Base-by-base conservation (phyloP, 2,113 vertebrate genomes). In the Apus apus region DNA sequence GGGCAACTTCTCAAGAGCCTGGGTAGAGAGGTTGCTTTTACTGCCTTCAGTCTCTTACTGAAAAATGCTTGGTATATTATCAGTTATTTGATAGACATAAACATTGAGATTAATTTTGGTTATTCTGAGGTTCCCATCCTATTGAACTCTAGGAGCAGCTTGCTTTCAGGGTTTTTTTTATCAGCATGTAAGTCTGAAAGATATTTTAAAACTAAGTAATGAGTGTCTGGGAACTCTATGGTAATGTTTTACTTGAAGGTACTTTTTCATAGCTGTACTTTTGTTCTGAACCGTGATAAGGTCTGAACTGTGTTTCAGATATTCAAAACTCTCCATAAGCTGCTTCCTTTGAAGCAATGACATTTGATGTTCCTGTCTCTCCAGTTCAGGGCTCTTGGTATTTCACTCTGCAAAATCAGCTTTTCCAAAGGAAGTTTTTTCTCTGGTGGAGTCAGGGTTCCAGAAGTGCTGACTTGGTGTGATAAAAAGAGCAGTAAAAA, bases 401-500 rank as follows among this genome's bases (percentile, higher is more conserved):
- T 87, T 87, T 91, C 36, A 21, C 78, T 94, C 46, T 89, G 94
- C 85, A 90, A 87, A 86, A 90, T 95, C 85, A 93, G 85, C 86
- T 92, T 96, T 91, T 94, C 87, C 61, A 34, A 80, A 89, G 93
- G 84, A 95, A 92, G 70, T 53, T 80, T 68, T 75, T 45, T 64
- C 32, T 80, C 20, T 53, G 30, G 43, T 0, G 0, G 64, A 91
- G 81, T 71, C 17, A 61, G 61, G 43, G 19, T 85, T 78, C 48
- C 68, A 82, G 58, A 90, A 94, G 16, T 61, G 94, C 95, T 95
- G 92, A 94, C 87, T 94, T 5, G 1, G 27, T 79, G 45, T 87
- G 81, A 76, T 93, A 93, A 96, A 96, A 84, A 58, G 85, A 94
- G 87, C 75, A 95, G 64, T 76, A 61, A 91, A 95, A 96, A 93